phyloP scores from a whole-genome alignment of 2,888 invertebrate species.

The Synergus laeviventris region DNA sequence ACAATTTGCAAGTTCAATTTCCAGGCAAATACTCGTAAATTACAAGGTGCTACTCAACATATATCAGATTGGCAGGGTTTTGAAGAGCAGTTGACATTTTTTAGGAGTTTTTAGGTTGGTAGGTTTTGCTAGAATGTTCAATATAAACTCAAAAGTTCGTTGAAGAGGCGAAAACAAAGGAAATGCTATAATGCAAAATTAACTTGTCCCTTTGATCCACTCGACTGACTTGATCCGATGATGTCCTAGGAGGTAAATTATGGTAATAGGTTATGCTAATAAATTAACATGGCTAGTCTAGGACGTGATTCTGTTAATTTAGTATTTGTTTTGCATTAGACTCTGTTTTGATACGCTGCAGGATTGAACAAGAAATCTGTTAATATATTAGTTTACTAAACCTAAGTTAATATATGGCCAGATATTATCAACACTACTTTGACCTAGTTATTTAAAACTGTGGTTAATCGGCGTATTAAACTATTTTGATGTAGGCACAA shows the following conservation, averaged over 20 bases:
- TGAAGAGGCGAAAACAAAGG: no score
- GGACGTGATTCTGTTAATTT: no score
- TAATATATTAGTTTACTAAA: not conserved
- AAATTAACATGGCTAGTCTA: no score
- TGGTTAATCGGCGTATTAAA: no score
- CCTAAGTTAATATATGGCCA: not conserved
- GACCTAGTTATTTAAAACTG: no score
- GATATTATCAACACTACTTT: not conserved
- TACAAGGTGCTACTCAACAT: slow-evolving; percentile 21
- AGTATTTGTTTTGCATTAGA: no score
- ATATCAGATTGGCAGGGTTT: not conserved
- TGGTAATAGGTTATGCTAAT: not conserved
- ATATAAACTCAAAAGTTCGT: not conserved
- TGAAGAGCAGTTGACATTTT: slow-evolving; percentile 11
- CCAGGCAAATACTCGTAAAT: not conserved
- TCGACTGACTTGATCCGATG: not conserved
- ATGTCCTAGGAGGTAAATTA: not conserved
- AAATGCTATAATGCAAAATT: no score
- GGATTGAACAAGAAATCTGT: not conserved
- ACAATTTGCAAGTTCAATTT: slow-evolving; percentile 28
- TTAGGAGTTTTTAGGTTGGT: not conserved
- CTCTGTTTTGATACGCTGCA: not conserved
- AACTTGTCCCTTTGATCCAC: not conserved
- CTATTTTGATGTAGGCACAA: no score
- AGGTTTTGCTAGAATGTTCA: not conserved